These are phyloP conservation scores for Leptogaster cylindrica DNA, from an alignment of 2,888 invertebrate genomes.

Conservation along the genomic window DNA sequence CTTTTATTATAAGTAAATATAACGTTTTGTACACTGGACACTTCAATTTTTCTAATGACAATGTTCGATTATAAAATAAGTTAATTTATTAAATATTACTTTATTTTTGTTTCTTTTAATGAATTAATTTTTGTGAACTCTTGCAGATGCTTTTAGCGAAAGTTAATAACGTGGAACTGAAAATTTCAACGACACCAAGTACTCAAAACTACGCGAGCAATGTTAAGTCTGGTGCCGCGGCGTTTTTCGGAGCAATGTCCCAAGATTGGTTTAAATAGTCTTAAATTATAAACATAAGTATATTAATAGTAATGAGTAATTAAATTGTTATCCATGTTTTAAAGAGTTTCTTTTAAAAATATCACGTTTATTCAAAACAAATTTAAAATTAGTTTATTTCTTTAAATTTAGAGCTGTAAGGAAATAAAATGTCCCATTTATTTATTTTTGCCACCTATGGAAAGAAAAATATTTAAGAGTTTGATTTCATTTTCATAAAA, in stretches of 20 bases:
- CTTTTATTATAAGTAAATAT: slow-evolving; percentile 18
- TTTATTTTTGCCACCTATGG: slow-evolving; percentile 45
- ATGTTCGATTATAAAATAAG: neutral
- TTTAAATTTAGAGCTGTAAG: neutral
- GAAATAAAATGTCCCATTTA: neutral
- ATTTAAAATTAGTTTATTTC: no score
- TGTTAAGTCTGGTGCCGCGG: slow-evolving; percentile 75
- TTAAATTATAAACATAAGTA: no score
- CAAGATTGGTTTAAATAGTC: slow-evolving; percentile 77
- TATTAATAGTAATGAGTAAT: no score
- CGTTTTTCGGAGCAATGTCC: slow-evolving; percentile 82
- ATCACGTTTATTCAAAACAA: slow-evolving; percentile 9
- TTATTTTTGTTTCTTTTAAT: neutral
- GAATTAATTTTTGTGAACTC: no score
- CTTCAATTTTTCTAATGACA: neutral
- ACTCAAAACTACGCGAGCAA: slow-evolving; percentile 47
- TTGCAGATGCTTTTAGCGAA: neutral
- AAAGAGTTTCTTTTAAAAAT: slow-evolving; percentile 12
- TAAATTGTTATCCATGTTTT: no score
- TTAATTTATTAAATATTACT: neutral
- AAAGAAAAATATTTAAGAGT: slow-evolving; percentile 20
- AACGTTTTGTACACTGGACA: neutral
- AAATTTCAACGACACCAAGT: neutral
- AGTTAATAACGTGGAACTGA: slow-evolving; percentile 4
- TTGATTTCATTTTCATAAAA: neutral